Conservation (phyloP, 2,888 invertebrate species). For the Thecophora atra region DNA sequence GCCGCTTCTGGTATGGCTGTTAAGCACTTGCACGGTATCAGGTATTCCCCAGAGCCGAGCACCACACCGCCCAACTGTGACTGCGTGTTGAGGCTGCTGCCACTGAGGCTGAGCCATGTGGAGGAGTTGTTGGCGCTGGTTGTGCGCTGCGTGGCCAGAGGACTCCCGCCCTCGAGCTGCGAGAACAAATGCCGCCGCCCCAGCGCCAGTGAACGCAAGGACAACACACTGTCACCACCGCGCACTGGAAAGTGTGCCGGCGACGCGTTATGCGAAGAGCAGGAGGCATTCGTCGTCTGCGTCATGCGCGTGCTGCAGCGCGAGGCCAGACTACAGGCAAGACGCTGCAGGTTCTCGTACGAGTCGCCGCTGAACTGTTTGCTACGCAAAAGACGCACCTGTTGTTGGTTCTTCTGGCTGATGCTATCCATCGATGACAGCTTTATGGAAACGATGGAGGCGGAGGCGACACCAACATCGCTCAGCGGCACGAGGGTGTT, state of each 20-base stretch:
- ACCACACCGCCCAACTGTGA: conserved; percentile 40
- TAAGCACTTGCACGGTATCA: conserved; percentile 60
- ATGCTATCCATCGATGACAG: conserved; percentile 66
- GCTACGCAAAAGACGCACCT: conserved; percentile 63
- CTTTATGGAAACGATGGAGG: conserved; percentile 65
- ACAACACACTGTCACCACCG: conserved; percentile 48
- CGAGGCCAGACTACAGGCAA: conserved; percentile 60
- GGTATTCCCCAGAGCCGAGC: conserved; percentile 50
- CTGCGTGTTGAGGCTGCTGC: conserved; percentile 57
- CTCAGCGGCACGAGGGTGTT: conserved; percentile 65
- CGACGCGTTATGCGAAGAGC: conserved; percentile 54
- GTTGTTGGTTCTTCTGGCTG: conserved; percentile 58
- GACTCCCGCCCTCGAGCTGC: conserved; percentile 39
- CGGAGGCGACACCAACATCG: conserved; percentile 64
- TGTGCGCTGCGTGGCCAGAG: conserved; percentile 42
- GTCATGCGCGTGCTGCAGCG: conserved; percentile 50
- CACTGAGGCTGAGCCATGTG: conserved; percentile 59
- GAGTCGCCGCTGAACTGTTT: conserved; percentile 55
- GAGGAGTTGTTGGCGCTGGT: conserved; percentile 50
- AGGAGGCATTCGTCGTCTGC: conserved; percentile 46
- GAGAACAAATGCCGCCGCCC: conserved; percentile 46
- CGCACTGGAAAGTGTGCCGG: conserved; percentile 46
- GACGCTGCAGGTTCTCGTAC: conserved; percentile 64
- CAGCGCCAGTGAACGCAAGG: conserved; percentile 50
- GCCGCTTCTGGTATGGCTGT: conserved; percentile 64